Percentiles rank a stretch among this genome's conserved stretches.
phyloP scores from a whole-genome alignment of 2,888 invertebrate species.

The Drosophila nr. perissopoda region DNA sequence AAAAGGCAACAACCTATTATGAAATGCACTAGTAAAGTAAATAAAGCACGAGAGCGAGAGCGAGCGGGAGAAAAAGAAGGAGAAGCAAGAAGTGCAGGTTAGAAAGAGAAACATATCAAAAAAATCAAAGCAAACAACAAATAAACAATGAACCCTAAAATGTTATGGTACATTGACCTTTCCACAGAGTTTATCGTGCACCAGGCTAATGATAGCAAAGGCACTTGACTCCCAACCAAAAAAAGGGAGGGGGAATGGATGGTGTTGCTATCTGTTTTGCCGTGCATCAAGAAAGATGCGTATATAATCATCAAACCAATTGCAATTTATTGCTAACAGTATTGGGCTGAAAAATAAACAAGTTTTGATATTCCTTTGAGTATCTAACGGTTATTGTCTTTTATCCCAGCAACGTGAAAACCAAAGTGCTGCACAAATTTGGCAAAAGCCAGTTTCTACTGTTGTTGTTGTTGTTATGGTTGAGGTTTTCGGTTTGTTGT shows the following conservation, averaged over 20 bases:
- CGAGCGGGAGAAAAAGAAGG: not conserved
- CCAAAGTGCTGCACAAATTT: slow-evolving; percentile 57
- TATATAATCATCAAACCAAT: slow-evolving; percentile 25
- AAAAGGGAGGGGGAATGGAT: not conserved
- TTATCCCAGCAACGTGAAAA: slow-evolving; percentile 19
- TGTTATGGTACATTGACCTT: slow-evolving; percentile 68
- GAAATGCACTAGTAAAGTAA: slow-evolving; percentile 53
- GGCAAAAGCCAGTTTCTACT: slow-evolving; percentile 65
- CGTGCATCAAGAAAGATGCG: not conserved
- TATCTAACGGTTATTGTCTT: slow-evolving; percentile 43
- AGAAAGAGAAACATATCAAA: slow-evolving; percentile 17
- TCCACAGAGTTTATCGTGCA: slow-evolving; percentile 45
- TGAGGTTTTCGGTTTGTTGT: slow-evolving; percentile 9
- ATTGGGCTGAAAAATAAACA: slow-evolving; percentile 22
- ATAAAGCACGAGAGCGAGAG: slow-evolving; percentile 3
- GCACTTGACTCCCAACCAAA: slow-evolving; percentile 45
- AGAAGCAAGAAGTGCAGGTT: slow-evolving; percentile 3
- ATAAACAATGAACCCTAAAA: slow-evolving; percentile 75
- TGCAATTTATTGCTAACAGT: slow-evolving; percentile 36
- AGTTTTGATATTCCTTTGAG: slow-evolving; percentile 39
- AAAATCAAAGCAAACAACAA: slow-evolving; percentile 51
- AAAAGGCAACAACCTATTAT: slow-evolving; percentile 53
- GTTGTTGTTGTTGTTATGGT: slow-evolving; percentile 20
- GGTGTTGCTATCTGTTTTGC: slow-evolving; percentile 5
- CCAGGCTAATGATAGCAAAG: slow-evolving; percentile 51